A percentile compares a stretch with the other conserved stretches of the same genome.
Evolutionary conservation across 2,797 vertebrate species (phyloP).

Genomic region (Hapalemur alaotrensis): DNA sequence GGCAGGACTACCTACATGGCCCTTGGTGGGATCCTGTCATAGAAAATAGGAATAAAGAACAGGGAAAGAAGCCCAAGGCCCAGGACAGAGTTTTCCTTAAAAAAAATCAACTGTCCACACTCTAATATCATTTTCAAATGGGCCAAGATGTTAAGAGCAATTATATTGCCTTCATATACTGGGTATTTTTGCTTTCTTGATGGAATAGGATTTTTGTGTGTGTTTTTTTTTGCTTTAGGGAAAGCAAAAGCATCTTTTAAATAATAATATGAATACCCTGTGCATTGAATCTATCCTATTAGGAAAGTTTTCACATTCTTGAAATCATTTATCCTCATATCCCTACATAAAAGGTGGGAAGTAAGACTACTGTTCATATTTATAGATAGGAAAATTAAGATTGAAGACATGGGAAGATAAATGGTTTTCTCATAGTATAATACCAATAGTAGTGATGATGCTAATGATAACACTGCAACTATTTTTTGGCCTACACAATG

Average conservation of each 20-base stretch:
- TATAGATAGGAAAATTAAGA: background rate
- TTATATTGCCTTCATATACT: background rate
- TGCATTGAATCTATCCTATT: background rate
- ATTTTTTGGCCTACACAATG: background rate
- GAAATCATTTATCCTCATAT: slow-evolving; percentile 15
- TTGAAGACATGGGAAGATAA: background rate
- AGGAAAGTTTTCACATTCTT: slow-evolving; percentile 25
- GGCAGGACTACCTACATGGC: background rate
- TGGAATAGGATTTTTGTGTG: background rate
- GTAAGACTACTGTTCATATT: background rate
- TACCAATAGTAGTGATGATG: background rate
- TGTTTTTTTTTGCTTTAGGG: background rate
- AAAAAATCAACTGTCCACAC: background rate
- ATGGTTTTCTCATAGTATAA: background rate
- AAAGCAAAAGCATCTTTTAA: slow-evolving; percentile 6
- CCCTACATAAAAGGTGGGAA: background rate
- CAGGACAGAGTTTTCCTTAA: background rate
- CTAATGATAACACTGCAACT: background rate
- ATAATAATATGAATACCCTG: background rate
- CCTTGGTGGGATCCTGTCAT: background rate
- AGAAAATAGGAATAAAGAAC: background rate
- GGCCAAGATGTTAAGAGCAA: background rate
- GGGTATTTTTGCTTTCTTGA: background rate
- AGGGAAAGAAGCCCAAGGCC: background rate
- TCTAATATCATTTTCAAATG: background rate